Conservation (phyloP, 2,888 invertebrate genomes). For the Philonicus albiceps region DNA sequence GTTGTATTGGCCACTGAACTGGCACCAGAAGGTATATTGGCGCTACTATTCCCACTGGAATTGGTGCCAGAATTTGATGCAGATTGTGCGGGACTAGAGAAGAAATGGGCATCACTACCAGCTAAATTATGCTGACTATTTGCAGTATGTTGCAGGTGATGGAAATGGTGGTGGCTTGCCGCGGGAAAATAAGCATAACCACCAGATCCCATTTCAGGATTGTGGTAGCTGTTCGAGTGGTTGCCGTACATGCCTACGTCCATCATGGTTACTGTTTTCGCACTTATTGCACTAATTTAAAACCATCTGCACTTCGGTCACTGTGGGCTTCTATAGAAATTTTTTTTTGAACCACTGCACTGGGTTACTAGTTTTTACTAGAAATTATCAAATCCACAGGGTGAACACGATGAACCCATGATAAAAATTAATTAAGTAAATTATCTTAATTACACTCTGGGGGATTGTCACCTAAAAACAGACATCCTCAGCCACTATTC, state of each 20-base stretch:
- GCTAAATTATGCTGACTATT: neutral
- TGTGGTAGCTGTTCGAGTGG: conserved; percentile 60
- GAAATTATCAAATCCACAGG: neutral
- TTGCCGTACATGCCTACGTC: conserved; percentile 65
- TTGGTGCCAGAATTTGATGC: conserved; percentile 38
- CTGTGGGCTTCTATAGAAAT: neutral
- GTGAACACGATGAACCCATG: neutral
- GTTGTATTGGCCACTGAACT: neutral
- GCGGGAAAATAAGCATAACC: conserved; percentile 52
- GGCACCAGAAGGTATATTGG: neutral
- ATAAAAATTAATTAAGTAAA: conserved; percentile 4
- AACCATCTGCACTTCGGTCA: neutral
- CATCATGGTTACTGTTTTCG: conserved; percentile 60
- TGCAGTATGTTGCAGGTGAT: conserved; percentile 51
- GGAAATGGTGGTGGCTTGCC: conserved; percentile 53
- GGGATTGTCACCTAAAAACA: conserved; percentile 11
- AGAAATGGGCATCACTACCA: neutral
- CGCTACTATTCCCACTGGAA: conserved; percentile 22
- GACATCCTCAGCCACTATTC: neutral
- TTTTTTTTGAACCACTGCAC: neutral
- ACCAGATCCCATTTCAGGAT: conserved; percentile 50
- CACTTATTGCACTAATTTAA: neutral
- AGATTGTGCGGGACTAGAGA: neutral
- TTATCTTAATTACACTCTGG: conserved; percentile 10
- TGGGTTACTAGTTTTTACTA: neutral